These are phyloP conservation scores for Fistularia tabacaria DNA, from an alignment of 2,797 vertebrate species.

Conservation along the genomic window DNA sequence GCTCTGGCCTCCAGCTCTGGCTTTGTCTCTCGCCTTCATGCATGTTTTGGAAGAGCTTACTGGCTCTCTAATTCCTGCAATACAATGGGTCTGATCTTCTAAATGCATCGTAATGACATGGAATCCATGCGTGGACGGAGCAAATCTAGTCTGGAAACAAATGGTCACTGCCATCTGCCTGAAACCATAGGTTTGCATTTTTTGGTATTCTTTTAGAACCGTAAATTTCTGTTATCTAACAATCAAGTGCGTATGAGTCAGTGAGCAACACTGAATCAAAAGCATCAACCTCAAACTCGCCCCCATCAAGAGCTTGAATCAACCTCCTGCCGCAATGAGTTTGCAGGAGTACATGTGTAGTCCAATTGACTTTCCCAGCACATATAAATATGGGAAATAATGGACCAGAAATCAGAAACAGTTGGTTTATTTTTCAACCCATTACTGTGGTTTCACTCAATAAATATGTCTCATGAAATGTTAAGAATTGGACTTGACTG, in stretches of 20 bases:
- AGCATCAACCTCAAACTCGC: background rate
- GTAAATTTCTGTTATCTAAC: constrained; percentile 15
- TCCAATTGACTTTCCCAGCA: constrained; percentile 30
- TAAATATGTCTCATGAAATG: constrained; percentile 53
- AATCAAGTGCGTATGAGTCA: constrained; percentile 13
- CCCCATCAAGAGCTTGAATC: constrained; percentile 39
- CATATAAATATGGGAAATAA: constrained; percentile 59
- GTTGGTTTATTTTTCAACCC: constrained; percentile 53
- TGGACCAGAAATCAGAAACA: constrained; percentile 44
- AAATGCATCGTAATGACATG: constrained; percentile 52
- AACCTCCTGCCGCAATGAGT: constrained; percentile 50
- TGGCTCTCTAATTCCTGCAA: constrained; percentile 28
- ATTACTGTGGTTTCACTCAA: constrained; percentile 62
- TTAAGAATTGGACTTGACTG: constrained; percentile 41
- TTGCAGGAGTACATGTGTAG: constrained; percentile 38
- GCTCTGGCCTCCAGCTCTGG: constrained; percentile 28
- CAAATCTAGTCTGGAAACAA: constrained; percentile 40
- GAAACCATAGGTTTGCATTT: constrained; percentile 3
- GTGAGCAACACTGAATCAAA: background rate
- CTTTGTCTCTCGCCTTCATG: constrained; percentile 28
- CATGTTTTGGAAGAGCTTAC: constrained; percentile 30
- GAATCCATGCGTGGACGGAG: constrained; percentile 37
- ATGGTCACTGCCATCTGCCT: constrained; percentile 11
- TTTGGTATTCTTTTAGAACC: constrained; percentile 1
- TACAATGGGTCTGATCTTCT: constrained; percentile 41